Evolutionary conservation across 2,888 invertebrate genomes (phyloP).

Genomic region (Nomada ferruginata): DNA sequence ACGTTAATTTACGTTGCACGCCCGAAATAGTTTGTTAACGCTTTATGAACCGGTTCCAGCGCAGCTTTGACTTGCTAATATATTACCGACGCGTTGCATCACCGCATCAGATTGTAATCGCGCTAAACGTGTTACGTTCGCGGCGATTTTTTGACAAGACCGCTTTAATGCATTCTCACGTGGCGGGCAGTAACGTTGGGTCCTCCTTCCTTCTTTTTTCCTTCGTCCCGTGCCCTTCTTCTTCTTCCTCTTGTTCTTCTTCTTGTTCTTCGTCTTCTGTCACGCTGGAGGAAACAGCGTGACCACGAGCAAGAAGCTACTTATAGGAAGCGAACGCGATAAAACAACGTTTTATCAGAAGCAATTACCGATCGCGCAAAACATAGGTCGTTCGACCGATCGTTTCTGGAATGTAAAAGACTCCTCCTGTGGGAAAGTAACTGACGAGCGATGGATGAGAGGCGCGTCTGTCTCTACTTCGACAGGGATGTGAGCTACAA

Average conservation of each 20-base stretch:
- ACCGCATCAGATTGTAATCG: slow-evolving; percentile 47
- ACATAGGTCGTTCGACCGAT: slow-evolving; percentile 20
- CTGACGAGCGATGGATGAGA: not conserved
- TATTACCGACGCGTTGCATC: slow-evolving; percentile 46
- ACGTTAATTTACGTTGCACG: slow-evolving; percentile 36
- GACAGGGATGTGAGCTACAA: not conserved
- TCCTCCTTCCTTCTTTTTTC: not conserved
- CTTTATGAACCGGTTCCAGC: slow-evolving; percentile 52
- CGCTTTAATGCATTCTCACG: slow-evolving; percentile 32
- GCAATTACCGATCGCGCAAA: slow-evolving; percentile 44
- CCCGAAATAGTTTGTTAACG: slow-evolving; percentile 56
- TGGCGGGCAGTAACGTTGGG: not conserved
- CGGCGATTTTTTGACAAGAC: slow-evolving; percentile 43
- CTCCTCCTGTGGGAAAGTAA: slow-evolving; percentile 15
- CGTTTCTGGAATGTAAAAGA: slow-evolving; percentile 22
- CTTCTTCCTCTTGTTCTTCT: not conserved
- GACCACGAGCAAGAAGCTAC: not conserved
- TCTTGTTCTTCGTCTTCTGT: not conserved
- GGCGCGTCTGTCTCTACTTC: not conserved
- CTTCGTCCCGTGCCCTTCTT: not conserved
- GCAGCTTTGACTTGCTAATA: slow-evolving; percentile 48
- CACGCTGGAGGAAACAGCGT: slow-evolving; percentile 7
- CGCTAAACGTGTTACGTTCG: slow-evolving; percentile 50
- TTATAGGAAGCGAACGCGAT: slow-evolving; percentile 34
- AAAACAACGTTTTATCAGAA: slow-evolving; percentile 34